These are phyloP conservation scores for Cerastis leucographa DNA, from an alignment of 2,888 invertebrate species.

Conservation along the genomic window DNA sequence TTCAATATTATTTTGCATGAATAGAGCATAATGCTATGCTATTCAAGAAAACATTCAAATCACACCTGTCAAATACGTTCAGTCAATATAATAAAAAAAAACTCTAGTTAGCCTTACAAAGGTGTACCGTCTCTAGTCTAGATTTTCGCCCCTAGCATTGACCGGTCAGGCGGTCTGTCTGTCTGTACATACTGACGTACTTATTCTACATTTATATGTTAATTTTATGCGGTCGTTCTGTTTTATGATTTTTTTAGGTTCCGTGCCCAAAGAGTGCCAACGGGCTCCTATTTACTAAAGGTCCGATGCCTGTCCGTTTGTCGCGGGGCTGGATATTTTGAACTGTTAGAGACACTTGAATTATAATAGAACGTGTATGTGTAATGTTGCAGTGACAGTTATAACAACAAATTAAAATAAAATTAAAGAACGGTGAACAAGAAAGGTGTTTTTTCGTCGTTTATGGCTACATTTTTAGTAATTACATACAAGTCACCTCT, in stretches of 20 bases:
- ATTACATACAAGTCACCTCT: not conserved
- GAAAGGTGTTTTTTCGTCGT: no score
- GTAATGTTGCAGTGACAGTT: not conserved
- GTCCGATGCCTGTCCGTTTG: not conserved
- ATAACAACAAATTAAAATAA: not conserved
- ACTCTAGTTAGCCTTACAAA: not conserved
- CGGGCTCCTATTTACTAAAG: not conserved
- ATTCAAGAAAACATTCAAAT: not conserved
- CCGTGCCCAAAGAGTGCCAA: not conserved
- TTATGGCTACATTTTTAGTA: not conserved
- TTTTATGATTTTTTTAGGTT: constrained; percentile 43
- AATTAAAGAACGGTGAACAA: no score
- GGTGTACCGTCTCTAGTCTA: constrained; percentile 5
- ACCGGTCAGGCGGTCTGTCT: constrained; percentile 24
- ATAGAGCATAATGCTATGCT: not conserved
- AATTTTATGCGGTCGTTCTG: constrained; percentile 55
- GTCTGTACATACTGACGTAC: constrained; percentile 25
- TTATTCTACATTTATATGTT: constrained; percentile 49
- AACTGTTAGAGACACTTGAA: not conserved
- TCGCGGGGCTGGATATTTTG: not conserved
- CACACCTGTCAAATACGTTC: not conserved
- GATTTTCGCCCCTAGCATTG: constrained; percentile 17
- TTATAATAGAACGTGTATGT: not conserved
- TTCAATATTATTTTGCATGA: not conserved
- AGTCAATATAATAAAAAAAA: not conserved